phyloP scores from a whole-genome alignment of 2,113 vertebrate species.

The Coreoperca whiteheadi region DNA sequence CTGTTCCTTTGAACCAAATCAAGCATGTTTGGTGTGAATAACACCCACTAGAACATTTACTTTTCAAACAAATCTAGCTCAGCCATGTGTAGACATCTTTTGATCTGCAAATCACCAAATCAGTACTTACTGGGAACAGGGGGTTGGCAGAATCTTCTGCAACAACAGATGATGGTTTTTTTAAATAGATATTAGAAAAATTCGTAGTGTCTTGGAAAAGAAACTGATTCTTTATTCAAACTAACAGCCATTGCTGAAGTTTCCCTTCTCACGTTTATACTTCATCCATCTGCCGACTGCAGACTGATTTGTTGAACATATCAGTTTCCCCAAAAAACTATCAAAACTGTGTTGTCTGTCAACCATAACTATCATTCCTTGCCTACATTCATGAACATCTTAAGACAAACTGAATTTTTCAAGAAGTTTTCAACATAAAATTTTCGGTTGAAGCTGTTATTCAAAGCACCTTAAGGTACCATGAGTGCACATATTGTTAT shows the following conservation, averaged over 20 bases:
- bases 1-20: neutral
- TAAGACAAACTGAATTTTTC: neutral
- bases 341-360: neutral
- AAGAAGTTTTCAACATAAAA: neutral
- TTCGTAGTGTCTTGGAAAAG: neutral
- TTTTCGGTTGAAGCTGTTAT: neutral
- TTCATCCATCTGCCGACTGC: neutral
- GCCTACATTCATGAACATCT: neutral
- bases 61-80: neutral
- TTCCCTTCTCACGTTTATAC: neutral
- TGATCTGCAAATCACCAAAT: constrained; percentile 3
- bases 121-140: no score
- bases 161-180: neutral
- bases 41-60: neutral
- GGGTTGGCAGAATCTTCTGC: neutral
- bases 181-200: neutral
- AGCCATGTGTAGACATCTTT: neutral
- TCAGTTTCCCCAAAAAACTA: no score
- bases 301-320: neutral
- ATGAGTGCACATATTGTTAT: neutral
- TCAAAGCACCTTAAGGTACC: neutral
- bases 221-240: neutral
- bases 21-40: neutral
- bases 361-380: neutral
- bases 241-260: neutral